Evolutionary conservation across 2,888 invertebrate genomes (phyloP), one percentile per base, ranked within the genome.

Genomic region (Apoderus coryli): DNA sequence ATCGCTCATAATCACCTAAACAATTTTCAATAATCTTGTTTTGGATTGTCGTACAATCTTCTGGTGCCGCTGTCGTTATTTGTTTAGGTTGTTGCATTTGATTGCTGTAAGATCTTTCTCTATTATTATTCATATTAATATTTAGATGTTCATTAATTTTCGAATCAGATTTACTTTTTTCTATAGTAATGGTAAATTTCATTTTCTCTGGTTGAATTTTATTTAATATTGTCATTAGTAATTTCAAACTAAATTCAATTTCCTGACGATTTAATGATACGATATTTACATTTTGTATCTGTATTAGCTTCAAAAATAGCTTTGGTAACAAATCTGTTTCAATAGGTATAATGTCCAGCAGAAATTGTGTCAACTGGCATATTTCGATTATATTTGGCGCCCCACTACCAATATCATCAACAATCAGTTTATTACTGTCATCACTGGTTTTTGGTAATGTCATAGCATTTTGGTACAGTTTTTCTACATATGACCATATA

Each of bases 281-380:
- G 34, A 75, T 65, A 47, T 72, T 65, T 3, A 61, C 50, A 2
- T 68, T 69, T 22, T 79, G 54, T 35, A 70, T 63, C 28, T 61
- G 63, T 11, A 72, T 68, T 25, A 81, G 67, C 42, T 72, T 69
- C 35, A 71, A 61, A 46, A 84, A 73, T 32, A 84, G 65, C 43
- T 72, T 70, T n/a, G 82, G 84, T 32, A 84, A 57, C 50, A 81
- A 78, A 42, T 79, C 74, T 27, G 77, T 74, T 55, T 84, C 82
- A 44, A 76, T 57, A 0, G 76, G 74, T 29, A 82, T 76, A 16
- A 76, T 69, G 38, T 82, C 81, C 29, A 85, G 54, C 4, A 84
- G 60, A 52, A 80, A 81, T 53, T 76, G 76, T 5, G 77, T 73
- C 22, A 84, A 55, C 25, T 65, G 60, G 48, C 81, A 81, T 25